Base-by-base conservation (phyloP, 2,888 invertebrate species). In the Andrena fulva region DNA sequence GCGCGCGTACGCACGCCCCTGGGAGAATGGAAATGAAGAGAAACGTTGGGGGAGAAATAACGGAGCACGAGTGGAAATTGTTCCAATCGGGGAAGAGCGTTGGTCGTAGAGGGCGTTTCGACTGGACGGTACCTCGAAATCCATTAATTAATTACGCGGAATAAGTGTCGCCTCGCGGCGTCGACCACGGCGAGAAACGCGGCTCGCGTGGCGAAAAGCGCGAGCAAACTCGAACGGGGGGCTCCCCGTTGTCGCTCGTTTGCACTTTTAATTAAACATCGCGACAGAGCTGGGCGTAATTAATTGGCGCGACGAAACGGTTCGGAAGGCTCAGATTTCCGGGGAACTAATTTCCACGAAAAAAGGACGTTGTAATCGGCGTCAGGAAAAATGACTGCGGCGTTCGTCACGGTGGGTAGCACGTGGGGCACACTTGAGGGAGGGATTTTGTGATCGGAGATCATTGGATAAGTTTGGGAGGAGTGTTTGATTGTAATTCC, bases 201-300 rank as follows among this genome's bases (percentile, higher is more conserved):
- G 77, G 79, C 74, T 69, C 85, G 60, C 77, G 72, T 66, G 70
- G 83, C 80, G 79, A 81, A 73, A 27, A 86, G 84, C 83, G 76
- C 68, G 81, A 59, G 78, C 56, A 80, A 56, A 86, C 82, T 82
- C 78, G 77, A 56, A 12, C 42, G 33, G 48, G 33, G 50, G 54
- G 20, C 24, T 56, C 56, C 24, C 12, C 27, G 56, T 20, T 48
- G 68, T 72, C 77, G 75, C 74, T 82, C 88, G 86, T 87, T 87
- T 86, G 85, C 89, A 88, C 87, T 88, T 88, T 88, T 88, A 88
- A 88, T 88, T 89, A 88, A 89, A 89, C 87, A 87, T 77, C 85
- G 89, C 81, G 85, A 88, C 87, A 88, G 88, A 86, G 76, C 78
- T 54, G 67, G 79, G 33, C 74, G 85, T 89, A 89, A 89, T 88